Evolutionary conservation across 2,113 vertebrate species (phyloP).

Genomic region (Apodemus sylvaticus): DNA sequence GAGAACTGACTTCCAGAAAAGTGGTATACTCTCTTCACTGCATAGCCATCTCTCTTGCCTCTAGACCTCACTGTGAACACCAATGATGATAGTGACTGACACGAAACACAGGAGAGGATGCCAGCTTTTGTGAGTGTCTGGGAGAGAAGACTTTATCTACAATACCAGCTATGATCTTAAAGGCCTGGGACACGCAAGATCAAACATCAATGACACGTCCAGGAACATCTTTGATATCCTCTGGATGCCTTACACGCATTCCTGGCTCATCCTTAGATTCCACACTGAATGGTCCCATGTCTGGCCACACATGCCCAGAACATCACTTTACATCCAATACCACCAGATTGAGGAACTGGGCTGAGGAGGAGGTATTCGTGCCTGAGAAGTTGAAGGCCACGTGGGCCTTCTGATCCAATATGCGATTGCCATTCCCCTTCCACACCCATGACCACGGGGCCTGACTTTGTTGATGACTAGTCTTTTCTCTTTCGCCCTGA

Average conservation of each 20-base stretch:
- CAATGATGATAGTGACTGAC: not conserved
- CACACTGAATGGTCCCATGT: not conserved
- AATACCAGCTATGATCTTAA: constrained; percentile 59
- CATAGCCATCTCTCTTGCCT: not conserved
- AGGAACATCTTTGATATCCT: not conserved
- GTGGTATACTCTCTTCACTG: not conserved
- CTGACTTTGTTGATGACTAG: constrained; percentile 35
- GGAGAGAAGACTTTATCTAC: constrained; percentile 87
- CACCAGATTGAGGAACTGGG: not conserved
- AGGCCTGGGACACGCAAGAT: not conserved
- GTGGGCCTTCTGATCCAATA: too few species aligned
- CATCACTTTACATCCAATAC: not conserved
- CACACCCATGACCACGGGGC: not conserved
- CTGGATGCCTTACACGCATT: not conserved
- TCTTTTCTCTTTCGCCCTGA: constrained; percentile 84
- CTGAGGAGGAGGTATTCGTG: not conserved
- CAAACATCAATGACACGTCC: not conserved
- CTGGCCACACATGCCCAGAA: not conserved
- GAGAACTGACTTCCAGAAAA: not conserved
- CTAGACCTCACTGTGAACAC: not conserved
- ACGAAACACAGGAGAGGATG: not conserved
- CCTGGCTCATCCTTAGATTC: not conserved
- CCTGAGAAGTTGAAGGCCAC: not conserved
- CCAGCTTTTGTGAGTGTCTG: constrained; percentile 79
- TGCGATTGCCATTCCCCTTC: too few species aligned